Base-by-base conservation (phyloP, 2,888 invertebrate genomes). In the Parapristionchus giblindavisi region DNA sequence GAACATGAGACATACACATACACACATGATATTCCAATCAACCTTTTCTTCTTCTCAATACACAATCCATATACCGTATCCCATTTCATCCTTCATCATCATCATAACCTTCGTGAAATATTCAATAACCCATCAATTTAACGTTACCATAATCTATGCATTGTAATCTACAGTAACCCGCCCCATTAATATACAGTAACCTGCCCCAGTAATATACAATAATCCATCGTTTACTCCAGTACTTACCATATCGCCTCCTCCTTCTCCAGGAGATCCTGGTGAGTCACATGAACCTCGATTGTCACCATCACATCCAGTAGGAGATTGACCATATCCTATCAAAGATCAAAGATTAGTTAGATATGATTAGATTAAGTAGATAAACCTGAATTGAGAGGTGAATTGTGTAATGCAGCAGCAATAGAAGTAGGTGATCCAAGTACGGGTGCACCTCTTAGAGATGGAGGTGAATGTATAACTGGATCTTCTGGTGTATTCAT, bases 401-500 rank as follows among this genome's bases (percentile, higher is more conserved):
- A 70, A 24, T 70, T 70, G 54, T 70, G 70, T 11, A 70, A 54
- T 6, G 70, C 70, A 24, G 70, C 70, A 38, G 70, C 71, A 32
- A 72, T 72, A 32, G 40, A 32, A 43, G 58, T 58, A 48, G 71
- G 71, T 48, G 52, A 51, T 38, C 43, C 58, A 34, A 40, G 34
- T 5, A 58, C 77, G 36, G 77, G 63, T 3, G 79, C 75, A 2
- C 76, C 77, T 34, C 82, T 78, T 34, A 84, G 76, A 2, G 85
- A 81, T 4, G 85, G 83, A 48, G 85, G 85, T 56, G 83, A 84
- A 77, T 85, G 84, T 61, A 85, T 85, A 48, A 85, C 84, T 4
- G 85, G 85, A 77, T 85, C 85, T 75, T 85, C 85, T 1, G 85
- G 85, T 29, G 85, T 85, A 79, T 79, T 83, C 83, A 85, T 83